These are phyloP conservation scores for Desmophyllum pertusum DNA, from an alignment of 92 coral and sea anemone genomes.

Conservation along the genomic window DNA sequence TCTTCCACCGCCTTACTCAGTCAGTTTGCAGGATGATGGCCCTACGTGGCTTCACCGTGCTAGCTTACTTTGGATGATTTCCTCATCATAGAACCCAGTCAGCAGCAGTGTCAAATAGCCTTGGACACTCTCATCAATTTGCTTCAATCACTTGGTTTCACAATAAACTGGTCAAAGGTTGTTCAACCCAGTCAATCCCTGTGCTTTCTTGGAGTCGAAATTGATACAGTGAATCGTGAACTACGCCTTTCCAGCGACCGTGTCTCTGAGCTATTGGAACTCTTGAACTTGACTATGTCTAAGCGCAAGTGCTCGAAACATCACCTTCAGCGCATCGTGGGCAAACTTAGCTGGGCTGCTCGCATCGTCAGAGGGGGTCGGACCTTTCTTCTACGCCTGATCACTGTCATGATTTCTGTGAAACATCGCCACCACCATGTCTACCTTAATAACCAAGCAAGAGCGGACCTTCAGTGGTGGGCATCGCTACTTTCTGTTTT, in stretches of 20 bases:
- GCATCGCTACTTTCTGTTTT: no score
- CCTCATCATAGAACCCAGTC: constrained; percentile 35
- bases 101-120: constrained; percentile 28
- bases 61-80: constrained; percentile 47
- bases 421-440: constrained; percentile 42
- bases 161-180: constrained; percentile 47
- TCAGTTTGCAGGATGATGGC: not conserved
- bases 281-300: no score
- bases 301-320: no score
- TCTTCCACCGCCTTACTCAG: not conserved
- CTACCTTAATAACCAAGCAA: constrained; percentile 35
- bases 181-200: constrained; percentile 41
- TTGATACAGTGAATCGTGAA: no score
- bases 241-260: no score
- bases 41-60: constrained; percentile 34
- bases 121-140: constrained; percentile 24
- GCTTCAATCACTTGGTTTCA: constrained; percentile 38
- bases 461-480: constrained; percentile 19
- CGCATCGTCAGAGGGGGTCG: constrained; percentile 50
- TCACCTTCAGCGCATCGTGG: constrained; percentile 49
- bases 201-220: constrained; percentile 47
- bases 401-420: constrained; percentile 42
- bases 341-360: constrained; percentile 54
- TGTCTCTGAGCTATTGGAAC: no score
- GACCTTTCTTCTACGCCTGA: constrained; percentile 44